A percentile compares a stretch with the other conserved stretches of the same genome.
These are phyloP conservation scores for Aurelia aurita complex sp. Pacific DNA, from an alignment of 30 jellyfish, hydroid and myxozoan genomes.

Conservation along the genomic window DNA sequence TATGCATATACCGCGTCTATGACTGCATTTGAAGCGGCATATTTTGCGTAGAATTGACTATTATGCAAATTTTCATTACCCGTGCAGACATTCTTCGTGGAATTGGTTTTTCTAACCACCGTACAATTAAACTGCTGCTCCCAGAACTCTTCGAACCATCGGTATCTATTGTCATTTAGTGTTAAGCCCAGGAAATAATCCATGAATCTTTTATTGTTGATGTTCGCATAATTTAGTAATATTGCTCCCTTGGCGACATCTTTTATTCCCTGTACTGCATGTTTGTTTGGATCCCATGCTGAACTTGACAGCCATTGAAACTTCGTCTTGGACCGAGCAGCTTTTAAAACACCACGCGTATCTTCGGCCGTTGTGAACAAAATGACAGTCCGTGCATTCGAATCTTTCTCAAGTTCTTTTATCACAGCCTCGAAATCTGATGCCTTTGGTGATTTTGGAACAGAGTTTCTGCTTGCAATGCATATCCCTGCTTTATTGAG, in stretches of 20 bases:
- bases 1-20: conserved; percentile 34
- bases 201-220: neutral
- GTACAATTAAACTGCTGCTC: conserved; percentile 36
- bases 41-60: conserved; percentile 15
- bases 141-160: conserved; percentile 68
- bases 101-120: neutral
- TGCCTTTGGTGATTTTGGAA: conserved; percentile 8
- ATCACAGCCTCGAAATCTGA: conserved; percentile 12
- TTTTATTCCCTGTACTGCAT: neutral
- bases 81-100: neutral
- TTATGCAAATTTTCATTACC: conserved; percentile 28
- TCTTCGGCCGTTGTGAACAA: conserved; percentile 54
- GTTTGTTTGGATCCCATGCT: conserved; percentile 20
- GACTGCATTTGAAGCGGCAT: conserved; percentile 40
- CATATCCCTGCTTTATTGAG: conserved; percentile 4
- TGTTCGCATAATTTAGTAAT: conserved; percentile 10
- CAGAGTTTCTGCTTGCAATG: neutral
- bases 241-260: conserved; percentile 70
- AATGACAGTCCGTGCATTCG: conserved; percentile 26
- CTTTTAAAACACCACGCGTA: conserved; percentile 42
- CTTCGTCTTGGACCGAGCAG: conserved; percentile 9
- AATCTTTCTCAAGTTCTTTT: neutral
- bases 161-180: conserved; percentile 6
- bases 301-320: conserved; percentile 35
- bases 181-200: conserved; percentile 26